Conservation (phyloP, 2,888 invertebrate genomes). For the Beris chalybata region DNA sequence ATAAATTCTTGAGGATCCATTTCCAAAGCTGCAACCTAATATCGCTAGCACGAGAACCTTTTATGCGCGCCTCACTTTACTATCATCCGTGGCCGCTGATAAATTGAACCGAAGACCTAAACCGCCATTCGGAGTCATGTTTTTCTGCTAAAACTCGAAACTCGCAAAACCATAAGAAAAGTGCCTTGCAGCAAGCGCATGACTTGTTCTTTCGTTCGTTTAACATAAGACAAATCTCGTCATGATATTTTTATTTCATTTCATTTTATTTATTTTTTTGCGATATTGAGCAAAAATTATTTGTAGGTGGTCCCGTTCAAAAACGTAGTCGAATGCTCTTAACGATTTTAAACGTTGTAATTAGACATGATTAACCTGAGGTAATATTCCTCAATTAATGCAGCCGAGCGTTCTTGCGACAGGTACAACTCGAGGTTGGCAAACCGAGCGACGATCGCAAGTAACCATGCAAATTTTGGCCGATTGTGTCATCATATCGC, state of each 20-base stretch:
- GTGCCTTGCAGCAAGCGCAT: background rate
- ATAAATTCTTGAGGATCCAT: constrained; percentile 10
- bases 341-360: constrained; percentile 19
- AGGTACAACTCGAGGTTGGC: constrained; percentile 1
- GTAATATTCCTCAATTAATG: constrained; percentile 13
- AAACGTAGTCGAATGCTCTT: background rate
- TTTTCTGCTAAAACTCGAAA: too few species aligned
- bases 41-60: constrained; percentile 22
- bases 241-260: constrained; percentile 9
- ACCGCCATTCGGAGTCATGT: too few species aligned
- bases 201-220: background rate
- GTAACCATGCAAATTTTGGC: constrained; percentile 20
- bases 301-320: constrained; percentile 26
- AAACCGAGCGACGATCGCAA: background rate
- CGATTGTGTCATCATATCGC: constrained; percentile 24
- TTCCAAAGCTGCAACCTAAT: constrained; percentile 23
- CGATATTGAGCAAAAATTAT: constrained; percentile 26
- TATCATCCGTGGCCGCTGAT: too few species aligned
- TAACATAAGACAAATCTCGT: constrained; percentile 10
- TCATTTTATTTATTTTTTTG: too few species aligned
- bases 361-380: constrained; percentile 21
- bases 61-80: background rate
- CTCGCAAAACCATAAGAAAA: too few species aligned
- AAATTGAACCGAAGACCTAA: too few species aligned
- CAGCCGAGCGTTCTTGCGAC: constrained; percentile 7